Evolutionary conservation across 2,888 invertebrate species (phyloP), one percentile per base, ranked within the genome.

Genomic region (Temnothorax ravouxi): DNA sequence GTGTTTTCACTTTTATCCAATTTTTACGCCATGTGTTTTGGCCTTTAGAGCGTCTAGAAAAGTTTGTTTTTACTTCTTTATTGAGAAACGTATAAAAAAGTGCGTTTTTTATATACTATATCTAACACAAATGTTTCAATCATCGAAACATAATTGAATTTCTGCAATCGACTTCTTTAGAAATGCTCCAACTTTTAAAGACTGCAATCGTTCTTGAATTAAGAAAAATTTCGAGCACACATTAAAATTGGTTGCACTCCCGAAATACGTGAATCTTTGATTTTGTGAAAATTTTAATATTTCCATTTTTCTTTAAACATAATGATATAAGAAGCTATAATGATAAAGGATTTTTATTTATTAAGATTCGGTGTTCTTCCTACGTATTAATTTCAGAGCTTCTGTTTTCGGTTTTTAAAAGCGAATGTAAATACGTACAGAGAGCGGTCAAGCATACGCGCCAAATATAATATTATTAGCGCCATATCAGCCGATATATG

Each of bases 1-100:
- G 5, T 66, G 25, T 66, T 76, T 66, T 66, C 52, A 64, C 21
- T 50, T 76, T 76, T 29, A 66, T 29, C n/a, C 3, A 66, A 76
- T 25, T 75, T 75, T 21, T 47, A n/a, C 5, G 25, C 38, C 41
- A 15, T 15, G 8, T 15, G 6, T 4, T 56, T 21, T 6, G 25
- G 5, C 8, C 5, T 18, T 0, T 34, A 3, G 8, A n/a, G n/a
- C 18, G 2, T 6, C 13, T 13, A 15, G 8, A n/a, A 61, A 25
- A 75, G 3, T 61, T 1, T 47, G 15, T 77, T 66, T 29, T 29
- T 11, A 44, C 3, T 52, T 54, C 2, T 41, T 29, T 41, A n/a
- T 34, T 21, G 15, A 21, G 34, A 62, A 50, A 52, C 38, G 13
- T 50, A 54, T 18, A 6, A 13, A 66, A 54, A 41, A 8, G 11